Evolutionary conservation across 2,888 invertebrate species (phyloP).

Genomic region (Endomychus coccineus): DNA sequence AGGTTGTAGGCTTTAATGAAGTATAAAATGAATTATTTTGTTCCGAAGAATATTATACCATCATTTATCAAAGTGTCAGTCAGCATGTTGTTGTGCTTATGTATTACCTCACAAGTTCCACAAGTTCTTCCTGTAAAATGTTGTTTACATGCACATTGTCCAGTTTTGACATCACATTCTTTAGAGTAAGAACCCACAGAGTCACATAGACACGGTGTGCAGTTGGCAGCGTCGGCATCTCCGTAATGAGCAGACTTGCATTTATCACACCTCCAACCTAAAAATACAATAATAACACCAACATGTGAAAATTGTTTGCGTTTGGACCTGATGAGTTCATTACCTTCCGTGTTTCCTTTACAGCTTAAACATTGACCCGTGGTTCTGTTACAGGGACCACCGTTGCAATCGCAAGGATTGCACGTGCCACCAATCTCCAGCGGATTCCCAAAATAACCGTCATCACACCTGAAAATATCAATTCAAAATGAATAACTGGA

Average conservation of each 20-base stretch:
- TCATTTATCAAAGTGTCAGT: too few relatives aligned
- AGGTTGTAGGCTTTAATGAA: neutral
- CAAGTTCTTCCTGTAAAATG: slow-evolving; percentile 68
- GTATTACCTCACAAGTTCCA: slow-evolving; percentile 52
- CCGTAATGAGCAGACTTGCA: slow-evolving; percentile 62
- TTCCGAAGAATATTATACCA: too few relatives aligned
- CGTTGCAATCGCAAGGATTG: slow-evolving; percentile 76
- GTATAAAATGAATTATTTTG: too few relatives aligned
- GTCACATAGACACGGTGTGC: slow-evolving; percentile 72
- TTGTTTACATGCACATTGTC: slow-evolving; percentile 68
- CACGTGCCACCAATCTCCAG: slow-evolving; percentile 63
- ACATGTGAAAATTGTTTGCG: slow-evolving; percentile 2
- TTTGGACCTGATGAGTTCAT: too few relatives aligned
- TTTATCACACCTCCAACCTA: slow-evolving; percentile 60
- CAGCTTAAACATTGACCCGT: slow-evolving; percentile 86
- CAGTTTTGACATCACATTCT: slow-evolving; percentile 63
- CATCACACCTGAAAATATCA: slow-evolving; percentile 61
- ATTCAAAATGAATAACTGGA: too few relatives aligned
- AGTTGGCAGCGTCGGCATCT: slow-evolving; percentile 54
- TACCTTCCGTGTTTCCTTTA: slow-evolving; percentile 62
- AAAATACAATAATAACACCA: too few relatives aligned
- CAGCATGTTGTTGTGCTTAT: neutral
- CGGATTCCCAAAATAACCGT: slow-evolving; percentile 82
- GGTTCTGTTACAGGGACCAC: slow-evolving; percentile 74
- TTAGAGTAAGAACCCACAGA: slow-evolving; percentile 61